A percentile compares a stretch with the other conserved stretches of the same genome.
These are phyloP conservation scores for Yponomeuta plumbellus DNA, from an alignment of 2,888 invertebrate genomes.

Conservation along the genomic window DNA sequence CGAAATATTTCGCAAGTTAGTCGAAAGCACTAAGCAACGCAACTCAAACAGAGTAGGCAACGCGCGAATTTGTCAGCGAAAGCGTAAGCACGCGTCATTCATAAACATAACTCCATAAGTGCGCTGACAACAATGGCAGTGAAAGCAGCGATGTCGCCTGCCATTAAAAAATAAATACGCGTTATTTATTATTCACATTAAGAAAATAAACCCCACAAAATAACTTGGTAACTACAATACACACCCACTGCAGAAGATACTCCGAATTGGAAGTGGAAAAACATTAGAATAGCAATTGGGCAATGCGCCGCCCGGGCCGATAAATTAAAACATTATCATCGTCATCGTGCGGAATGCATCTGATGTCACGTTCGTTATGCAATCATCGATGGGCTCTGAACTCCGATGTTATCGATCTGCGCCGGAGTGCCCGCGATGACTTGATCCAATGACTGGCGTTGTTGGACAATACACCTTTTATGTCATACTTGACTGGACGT, in stretches of 20 bases:
- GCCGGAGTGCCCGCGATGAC: constrained; percentile 1
- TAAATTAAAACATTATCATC: constrained; percentile 29
- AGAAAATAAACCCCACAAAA: not conserved
- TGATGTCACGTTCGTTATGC: constrained; percentile 47
- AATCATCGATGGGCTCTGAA: constrained; percentile 32
- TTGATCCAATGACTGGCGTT: constrained; percentile 10
- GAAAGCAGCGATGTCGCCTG: constrained; percentile 23
- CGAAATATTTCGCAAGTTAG: constrained; percentile 35
- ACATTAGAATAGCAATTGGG: not conserved
- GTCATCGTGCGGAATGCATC: constrained; percentile 35
- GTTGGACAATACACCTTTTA: constrained; percentile 3
- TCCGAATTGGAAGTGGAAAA: not conserved
- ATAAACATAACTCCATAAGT: constrained; percentile 23
- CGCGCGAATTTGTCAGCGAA: constrained; percentile 45
- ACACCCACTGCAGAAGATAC: not conserved
- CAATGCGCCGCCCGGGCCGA: constrained; percentile 9
- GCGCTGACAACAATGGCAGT: constrained; percentile 42
- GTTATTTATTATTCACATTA: constrained; percentile 1
- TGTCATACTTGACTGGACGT: not conserved
- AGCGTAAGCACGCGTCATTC: constrained; percentile 31
- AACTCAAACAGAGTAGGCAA: constrained; percentile 37
- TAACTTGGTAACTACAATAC: not conserved
- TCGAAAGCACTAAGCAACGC: constrained; percentile 25
- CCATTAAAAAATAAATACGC: constrained; percentile 1
- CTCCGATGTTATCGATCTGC: constrained; percentile 28